Conservation (phyloP, 1,140 invertebrate genomes). For the Drosophila sechellia region DNA sequence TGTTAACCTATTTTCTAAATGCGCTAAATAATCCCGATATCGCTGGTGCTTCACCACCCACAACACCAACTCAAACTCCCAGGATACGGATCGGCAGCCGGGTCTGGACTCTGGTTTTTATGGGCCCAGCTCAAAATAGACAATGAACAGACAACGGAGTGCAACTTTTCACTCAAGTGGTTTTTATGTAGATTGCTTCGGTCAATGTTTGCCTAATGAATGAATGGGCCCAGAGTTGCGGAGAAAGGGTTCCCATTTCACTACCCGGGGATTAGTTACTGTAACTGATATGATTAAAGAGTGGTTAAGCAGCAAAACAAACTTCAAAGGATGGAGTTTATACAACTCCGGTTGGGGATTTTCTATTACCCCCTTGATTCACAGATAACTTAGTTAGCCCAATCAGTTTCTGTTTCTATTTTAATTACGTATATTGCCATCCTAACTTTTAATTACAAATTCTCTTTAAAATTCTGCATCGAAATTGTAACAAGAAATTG, state of each 20-base stretch:
- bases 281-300: slow-evolving; percentile 42
- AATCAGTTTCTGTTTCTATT: not conserved
- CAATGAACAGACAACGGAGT: slow-evolving; percentile 39
- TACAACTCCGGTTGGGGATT: not conserved
- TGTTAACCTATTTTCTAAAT: slow-evolving; percentile 81
- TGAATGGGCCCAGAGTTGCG: slow-evolving; percentile 35
- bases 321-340: slow-evolving; percentile 27
- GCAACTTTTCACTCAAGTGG: slow-evolving; percentile 60
- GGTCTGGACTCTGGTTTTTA: slow-evolving; percentile 42
- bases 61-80: not conserved
- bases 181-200: slow-evolving; percentile 53
- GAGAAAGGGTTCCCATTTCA: slow-evolving; percentile 27
- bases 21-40: slow-evolving; percentile 54
- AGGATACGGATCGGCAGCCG: too few relatives aligned
- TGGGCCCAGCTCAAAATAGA: slow-evolving; percentile 25
- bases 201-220: slow-evolving; percentile 74
- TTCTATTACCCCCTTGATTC: slow-evolving; percentile 11
- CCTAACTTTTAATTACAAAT: not conserved
- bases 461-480: not conserved
- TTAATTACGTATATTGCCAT: not conserved
- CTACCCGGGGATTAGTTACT: slow-evolving; percentile 35
- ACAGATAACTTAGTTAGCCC: not conserved
- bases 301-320: slow-evolving; percentile 26
- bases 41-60: slow-evolving; percentile 4
- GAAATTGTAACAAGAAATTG: not conserved